Evolutionary conservation across 2,797 vertebrate genomes (phyloP).

Genomic region (Phalloptychus januarius): DNA sequence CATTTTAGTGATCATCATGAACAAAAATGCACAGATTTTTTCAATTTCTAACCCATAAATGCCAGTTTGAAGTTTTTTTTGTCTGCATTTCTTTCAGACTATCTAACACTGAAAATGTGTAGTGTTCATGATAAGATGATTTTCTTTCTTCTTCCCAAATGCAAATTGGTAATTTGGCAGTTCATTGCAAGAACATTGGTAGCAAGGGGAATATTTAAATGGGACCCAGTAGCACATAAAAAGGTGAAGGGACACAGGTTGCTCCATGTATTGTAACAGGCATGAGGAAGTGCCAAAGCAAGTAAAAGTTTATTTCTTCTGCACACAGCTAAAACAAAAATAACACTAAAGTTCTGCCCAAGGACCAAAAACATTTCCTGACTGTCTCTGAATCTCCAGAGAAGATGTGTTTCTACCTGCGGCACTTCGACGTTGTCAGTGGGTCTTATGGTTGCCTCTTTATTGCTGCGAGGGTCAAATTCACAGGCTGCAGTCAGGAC

Average conservation of each 20-base stretch:
- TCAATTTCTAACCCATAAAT: neutral
- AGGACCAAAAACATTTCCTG: neutral
- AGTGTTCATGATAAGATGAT: neutral
- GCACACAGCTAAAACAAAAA: neutral
- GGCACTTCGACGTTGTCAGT: conserved; percentile 97
- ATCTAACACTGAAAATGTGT: neutral
- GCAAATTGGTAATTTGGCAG: neutral
- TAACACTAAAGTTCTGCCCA: neutral
- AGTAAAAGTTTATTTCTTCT: neutral
- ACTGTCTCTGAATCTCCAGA: neutral
- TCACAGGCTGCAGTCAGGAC: conserved; percentile 96
- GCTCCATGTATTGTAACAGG: neutral
- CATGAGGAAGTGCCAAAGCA: neutral
- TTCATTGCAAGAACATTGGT: neutral
- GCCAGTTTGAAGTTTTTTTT: too few relatives aligned
- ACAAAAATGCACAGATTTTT: neutral
- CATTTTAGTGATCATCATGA: neutral
- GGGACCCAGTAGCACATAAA: neutral
- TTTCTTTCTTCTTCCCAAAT: neutral
- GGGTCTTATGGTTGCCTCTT: conserved; percentile 96
- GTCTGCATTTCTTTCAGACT: neutral
- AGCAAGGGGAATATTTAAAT: neutral
- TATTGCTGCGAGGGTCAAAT: conserved; percentile 98
- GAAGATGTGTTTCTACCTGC: conserved; percentile 81
- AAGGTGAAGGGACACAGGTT: neutral